Conservation (phyloP, 2,113 vertebrate species). For the Origma solitaria region DNA sequence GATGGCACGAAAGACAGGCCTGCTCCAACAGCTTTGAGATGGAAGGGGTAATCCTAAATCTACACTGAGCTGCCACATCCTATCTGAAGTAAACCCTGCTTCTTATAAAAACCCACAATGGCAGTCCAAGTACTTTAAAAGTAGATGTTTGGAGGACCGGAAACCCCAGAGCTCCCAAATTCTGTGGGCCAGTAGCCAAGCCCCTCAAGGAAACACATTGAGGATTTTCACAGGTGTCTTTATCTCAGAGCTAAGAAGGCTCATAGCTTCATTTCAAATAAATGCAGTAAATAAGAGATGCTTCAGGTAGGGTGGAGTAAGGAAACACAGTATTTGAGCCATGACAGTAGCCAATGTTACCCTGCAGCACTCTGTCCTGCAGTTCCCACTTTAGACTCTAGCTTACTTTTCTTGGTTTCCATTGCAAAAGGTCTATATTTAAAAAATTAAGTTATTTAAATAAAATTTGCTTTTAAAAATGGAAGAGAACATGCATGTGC, state of each 20-base stretch:
- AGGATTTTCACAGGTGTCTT: not conserved
- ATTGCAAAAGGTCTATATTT: constrained; percentile 18
- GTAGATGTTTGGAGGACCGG: not conserved
- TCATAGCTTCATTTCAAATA: not conserved
- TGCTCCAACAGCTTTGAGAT: not conserved
- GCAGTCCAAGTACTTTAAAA: not conserved
- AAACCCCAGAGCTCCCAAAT: not conserved
- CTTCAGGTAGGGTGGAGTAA: not conserved
- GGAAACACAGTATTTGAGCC: not conserved
- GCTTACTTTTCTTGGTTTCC: constrained; percentile 7
- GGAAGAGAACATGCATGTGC: constrained; percentile 13
- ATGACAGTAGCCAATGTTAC: not conserved
- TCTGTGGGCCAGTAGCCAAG: not conserved
- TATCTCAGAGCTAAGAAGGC: not conserved
- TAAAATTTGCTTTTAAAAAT: constrained; percentile 9
- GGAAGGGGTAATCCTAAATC: not conserved
- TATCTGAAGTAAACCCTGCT: not conserved
- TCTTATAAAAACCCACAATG: not conserved
- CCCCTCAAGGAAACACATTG: not conserved
- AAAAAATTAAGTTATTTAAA: constrained; percentile 10
- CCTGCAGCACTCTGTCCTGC: not conserved
- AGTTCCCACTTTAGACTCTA: not conserved
- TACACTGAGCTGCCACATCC: not conserved
- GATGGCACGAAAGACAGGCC: not conserved
- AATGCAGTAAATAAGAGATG: not conserved